These are phyloP conservation scores for Epicauta chinensis DNA, from an alignment of 1,140 invertebrate genomes.

Conservation along the genomic window DNA sequence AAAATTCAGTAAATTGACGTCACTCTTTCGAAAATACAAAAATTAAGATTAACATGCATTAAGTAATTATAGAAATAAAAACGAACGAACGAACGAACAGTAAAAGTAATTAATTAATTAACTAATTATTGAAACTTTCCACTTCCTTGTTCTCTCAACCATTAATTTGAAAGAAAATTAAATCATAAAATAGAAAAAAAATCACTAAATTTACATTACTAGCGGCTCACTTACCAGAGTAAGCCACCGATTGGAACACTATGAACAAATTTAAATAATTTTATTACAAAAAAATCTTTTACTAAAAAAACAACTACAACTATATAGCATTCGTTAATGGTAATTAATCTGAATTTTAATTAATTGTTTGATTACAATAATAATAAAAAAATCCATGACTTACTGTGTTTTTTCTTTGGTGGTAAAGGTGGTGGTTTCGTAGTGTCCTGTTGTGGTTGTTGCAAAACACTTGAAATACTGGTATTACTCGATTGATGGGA, in stretches of 20 bases:
- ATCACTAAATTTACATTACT: not conserved
- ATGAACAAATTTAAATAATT: conserved; percentile 37
- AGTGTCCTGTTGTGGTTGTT: conserved; percentile 46
- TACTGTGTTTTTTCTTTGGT: conserved; percentile 88
- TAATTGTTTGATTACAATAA: conserved; percentile 1
- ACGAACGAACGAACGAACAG: too few species aligned
- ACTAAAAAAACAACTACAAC: too few species aligned
- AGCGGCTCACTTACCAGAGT: conserved; percentile 75
- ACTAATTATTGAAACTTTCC: too few species aligned
- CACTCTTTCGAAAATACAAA: not conserved
- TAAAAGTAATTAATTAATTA: too few species aligned
- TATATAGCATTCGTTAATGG: not conserved
- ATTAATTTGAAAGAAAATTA: too few species aligned
- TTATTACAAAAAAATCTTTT: conserved; percentile 8
- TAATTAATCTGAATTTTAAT: conserved; percentile 1
- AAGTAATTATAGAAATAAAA: too few species aligned
- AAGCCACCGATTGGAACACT: conserved; percentile 92
- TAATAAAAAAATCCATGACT: conserved; percentile 46
- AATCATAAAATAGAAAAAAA: not conserved
- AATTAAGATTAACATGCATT: too few species aligned
- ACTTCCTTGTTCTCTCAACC: too few species aligned
- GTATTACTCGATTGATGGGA: conserved; percentile 34
- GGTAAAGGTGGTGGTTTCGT: conserved; percentile 80
- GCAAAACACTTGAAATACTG: conserved; percentile 41
- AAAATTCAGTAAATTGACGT: not conserved